Conservation (phyloP, 2,888 invertebrate genomes). For the Aricia artaxerxes region DNA sequence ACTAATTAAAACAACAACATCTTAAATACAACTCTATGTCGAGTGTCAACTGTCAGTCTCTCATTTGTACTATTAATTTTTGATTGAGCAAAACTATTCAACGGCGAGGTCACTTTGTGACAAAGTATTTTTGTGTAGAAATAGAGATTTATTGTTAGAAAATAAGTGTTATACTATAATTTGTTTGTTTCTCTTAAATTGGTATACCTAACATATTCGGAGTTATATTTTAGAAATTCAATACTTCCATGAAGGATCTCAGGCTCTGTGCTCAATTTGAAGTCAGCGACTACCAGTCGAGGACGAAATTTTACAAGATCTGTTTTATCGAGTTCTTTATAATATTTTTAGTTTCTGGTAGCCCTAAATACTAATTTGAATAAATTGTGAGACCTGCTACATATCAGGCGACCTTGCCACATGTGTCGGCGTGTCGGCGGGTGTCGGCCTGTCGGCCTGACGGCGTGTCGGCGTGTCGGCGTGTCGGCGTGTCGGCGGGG, state of each 20-base stretch:
- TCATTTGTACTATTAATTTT: not conserved
- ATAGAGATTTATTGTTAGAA: not conserved
- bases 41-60: not conserved
- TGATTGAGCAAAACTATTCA: not conserved
- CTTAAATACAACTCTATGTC: not conserved
- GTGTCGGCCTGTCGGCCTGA: not conserved
- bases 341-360: not conserved
- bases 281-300: not conserved
- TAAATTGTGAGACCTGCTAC: conserved; percentile 1
- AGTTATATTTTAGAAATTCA: not conserved
- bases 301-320: not conserved
- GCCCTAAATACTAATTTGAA: not conserved
- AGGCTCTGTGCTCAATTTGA: not conserved
- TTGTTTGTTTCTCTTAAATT: not conserved
- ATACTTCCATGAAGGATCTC: not conserved
- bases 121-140: not conserved
- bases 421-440: not conserved
- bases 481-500: conserved; percentile 33
- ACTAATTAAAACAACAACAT: not conserved
- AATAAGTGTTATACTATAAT: not conserved
- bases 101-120: not conserved
- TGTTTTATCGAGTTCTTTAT: not conserved
- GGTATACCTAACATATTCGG: not conserved
- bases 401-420: not conserved
- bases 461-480: not conserved